These are phyloP conservation scores for Chiropotes sagulatus DNA, from an alignment of 2,797 vertebrate genomes.

Conservation along the genomic window DNA sequence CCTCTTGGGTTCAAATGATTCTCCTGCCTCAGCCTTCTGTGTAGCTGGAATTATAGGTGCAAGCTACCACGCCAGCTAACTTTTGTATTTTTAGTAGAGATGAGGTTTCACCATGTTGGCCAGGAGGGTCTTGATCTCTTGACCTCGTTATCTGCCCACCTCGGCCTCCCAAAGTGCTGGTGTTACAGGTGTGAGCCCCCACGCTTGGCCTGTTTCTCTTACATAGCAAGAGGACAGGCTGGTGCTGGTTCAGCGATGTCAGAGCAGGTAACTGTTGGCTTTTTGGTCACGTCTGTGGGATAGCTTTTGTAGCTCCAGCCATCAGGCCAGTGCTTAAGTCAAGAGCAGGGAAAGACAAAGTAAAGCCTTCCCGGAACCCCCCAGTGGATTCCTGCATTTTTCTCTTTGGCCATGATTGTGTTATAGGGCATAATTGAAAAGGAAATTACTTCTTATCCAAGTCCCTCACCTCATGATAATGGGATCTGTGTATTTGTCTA, in stretches of 20 bases:
- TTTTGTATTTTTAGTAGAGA: too few species aligned
- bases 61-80: too few species aligned
- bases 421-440: background rate
- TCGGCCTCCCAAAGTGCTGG: too few species aligned
- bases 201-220: background rate
- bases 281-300: background rate
- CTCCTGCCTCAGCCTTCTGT: too few species aligned
- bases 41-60: too few species aligned
- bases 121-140: too few species aligned
- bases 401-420: background rate
- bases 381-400: background rate
- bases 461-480: background rate
- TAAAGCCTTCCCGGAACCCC: background rate
- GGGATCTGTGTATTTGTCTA: background rate
- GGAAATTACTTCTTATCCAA: background rate
- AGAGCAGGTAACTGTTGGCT: background rate
- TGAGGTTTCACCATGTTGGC: too few species aligned
- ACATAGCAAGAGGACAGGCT: background rate
- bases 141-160: too few species aligned
- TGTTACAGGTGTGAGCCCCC: too few species aligned
- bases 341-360: background rate
- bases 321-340: background rate
- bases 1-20: too few species aligned
- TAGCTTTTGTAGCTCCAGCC: background rate
- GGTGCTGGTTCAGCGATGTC: background rate